These are phyloP conservation scores for Gymnocypris eckloni DNA, from an alignment of 2,797 vertebrate genomes.

Conservation along the genomic window DNA sequence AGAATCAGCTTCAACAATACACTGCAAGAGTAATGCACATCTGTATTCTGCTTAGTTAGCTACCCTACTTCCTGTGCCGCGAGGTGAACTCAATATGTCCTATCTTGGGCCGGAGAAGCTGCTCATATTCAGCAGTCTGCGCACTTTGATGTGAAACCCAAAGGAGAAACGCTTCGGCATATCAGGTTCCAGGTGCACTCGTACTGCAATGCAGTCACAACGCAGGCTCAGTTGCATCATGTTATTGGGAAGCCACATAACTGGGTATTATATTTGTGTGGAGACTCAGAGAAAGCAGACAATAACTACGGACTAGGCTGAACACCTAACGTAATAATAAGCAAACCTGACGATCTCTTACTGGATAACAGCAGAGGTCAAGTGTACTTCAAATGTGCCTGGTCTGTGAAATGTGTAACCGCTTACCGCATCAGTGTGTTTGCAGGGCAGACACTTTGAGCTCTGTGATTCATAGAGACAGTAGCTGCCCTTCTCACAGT, in stretches of 20 bases:
- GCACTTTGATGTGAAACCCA: conserved; percentile 60
- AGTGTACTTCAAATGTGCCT: neutral
- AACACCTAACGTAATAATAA: neutral
- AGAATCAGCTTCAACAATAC: conserved; percentile 29
- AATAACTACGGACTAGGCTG: neutral
- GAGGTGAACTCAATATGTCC: conserved; percentile 27
- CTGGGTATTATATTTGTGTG: conserved; percentile 3
- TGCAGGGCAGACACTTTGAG: conserved; percentile 87
- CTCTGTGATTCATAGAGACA: conserved; percentile 80
- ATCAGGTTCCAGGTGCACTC: conserved; percentile 72
- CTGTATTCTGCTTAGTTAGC: conserved; percentile 36
- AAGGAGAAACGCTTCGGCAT: conserved; percentile 42
- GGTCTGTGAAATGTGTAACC: conserved; percentile 12
- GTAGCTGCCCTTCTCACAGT: conserved; percentile 84
- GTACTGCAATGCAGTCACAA: conserved; percentile 75
- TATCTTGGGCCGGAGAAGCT: conserved; percentile 16
- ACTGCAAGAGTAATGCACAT: conserved; percentile 15
- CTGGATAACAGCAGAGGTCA: neutral
- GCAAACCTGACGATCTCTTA: neutral
- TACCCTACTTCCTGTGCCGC: neutral
- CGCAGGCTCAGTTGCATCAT: conserved; percentile 62
- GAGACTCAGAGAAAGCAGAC: neutral
- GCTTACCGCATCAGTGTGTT: conserved; percentile 81
- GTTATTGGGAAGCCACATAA: conserved; percentile 13
- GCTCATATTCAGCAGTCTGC: conserved; percentile 61